Conservation (phyloP, 2,888 invertebrate species). For the Pandemis heparana region DNA sequence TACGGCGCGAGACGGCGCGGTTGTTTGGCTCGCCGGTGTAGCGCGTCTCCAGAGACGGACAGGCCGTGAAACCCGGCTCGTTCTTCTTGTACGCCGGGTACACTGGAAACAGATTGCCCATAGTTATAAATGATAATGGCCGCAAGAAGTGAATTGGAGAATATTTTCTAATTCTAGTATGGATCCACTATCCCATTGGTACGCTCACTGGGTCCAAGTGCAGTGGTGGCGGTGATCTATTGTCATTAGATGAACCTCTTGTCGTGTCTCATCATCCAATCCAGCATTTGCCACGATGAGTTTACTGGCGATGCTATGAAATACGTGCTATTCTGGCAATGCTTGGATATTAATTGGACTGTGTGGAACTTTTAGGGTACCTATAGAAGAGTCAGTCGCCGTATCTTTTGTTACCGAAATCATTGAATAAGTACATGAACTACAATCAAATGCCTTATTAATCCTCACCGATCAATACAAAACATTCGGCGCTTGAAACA, state of each 20-base stretch:
- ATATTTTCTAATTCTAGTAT: too few relatives aligned
- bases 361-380: background rate
- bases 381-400: too few relatives aligned
- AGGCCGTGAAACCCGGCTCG: conserved; percentile 79
- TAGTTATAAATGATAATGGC: background rate
- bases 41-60: conserved; percentile 84
- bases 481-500: too few relatives aligned
- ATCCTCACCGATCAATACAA: too few relatives aligned
- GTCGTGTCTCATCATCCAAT: too few relatives aligned
- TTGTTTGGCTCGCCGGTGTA: conserved; percentile 94
- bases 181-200: background rate
- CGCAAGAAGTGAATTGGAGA: background rate
- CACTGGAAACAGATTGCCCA: conserved; percentile 63
- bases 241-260: too few relatives aligned
- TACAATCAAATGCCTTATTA: too few relatives aligned
- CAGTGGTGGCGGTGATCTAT: too few relatives aligned
- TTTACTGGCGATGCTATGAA: too few relatives aligned
- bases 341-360: background rate
- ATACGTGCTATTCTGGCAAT: background rate
- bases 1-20: conserved; percentile 86
- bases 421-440: too few relatives aligned
- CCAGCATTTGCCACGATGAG: too few relatives aligned
- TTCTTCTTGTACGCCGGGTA: conserved; percentile 81
- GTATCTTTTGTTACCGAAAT: too few relatives aligned
- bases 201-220: background rate